Evolutionary conservation across 2,888 invertebrate species (phyloP).

Genomic region (Phalangium opilio): DNA sequence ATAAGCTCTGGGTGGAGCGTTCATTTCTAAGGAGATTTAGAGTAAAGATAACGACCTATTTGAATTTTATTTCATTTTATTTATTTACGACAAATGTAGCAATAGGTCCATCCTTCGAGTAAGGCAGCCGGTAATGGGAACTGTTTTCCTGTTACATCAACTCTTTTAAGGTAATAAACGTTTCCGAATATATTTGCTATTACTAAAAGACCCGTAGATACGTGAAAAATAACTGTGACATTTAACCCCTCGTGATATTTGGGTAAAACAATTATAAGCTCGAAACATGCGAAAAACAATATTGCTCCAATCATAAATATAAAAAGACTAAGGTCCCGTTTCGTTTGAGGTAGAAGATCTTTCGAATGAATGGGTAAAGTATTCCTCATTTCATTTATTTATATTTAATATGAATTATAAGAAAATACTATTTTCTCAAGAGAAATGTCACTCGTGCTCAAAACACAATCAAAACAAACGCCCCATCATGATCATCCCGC

Average conservation of each 20-base stretch:
- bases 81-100: slow-evolving; percentile 38
- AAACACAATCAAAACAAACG: too few species aligned
- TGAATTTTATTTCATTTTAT: too few species aligned
- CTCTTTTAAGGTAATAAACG: slow-evolving; percentile 27
- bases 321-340: slow-evolving; percentile 15
- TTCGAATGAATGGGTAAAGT: slow-evolving; percentile 10
- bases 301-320: slow-evolving; percentile 20
- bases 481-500: too few species aligned
- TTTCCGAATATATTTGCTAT: slow-evolving; percentile 29
- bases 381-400: too few species aligned
- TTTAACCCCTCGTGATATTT: slow-evolving; percentile 20
- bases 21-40: slow-evolving; percentile 29
- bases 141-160: slow-evolving; percentile 27
- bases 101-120: slow-evolving; percentile 36
- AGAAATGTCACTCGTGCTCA: too few species aligned
- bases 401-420: too few species aligned
- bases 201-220: slow-evolving; percentile 24
- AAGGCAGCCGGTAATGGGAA: slow-evolving; percentile 28
- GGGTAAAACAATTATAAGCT: slow-evolving; percentile 27
- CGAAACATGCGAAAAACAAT: slow-evolving; percentile 26
- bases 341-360: slow-evolving; percentile 15
- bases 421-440: too few species aligned
- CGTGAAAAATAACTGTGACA: slow-evolving; percentile 23
- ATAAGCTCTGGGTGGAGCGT: slow-evolving; percentile 50
- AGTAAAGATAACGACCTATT: too few species aligned